Conservation (phyloP, 2,113 vertebrate genomes). For the Myanophis thanlyinensis region DNA sequence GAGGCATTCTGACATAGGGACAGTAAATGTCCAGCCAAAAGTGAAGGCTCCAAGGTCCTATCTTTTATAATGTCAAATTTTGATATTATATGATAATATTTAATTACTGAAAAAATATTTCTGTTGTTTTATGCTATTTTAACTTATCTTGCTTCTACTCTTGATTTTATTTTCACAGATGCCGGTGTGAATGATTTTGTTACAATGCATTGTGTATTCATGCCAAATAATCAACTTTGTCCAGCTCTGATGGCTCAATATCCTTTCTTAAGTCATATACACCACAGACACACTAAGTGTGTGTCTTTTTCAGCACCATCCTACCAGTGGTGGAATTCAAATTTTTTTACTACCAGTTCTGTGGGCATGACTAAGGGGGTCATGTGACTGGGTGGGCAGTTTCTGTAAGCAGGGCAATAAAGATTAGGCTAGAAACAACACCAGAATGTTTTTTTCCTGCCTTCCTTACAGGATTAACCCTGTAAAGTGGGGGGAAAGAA, state of each 20-base stretch:
- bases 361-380: too few species aligned
- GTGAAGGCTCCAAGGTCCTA: background rate
- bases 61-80: background rate
- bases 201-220: slow-evolving; percentile 96
- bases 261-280: slow-evolving; percentile 78
- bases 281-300: background rate
- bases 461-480: too few species aligned
- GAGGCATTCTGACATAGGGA: background rate
- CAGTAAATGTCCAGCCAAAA: background rate
- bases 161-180: slow-evolving; percentile 74
- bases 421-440: too few species aligned
- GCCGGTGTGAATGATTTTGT: slow-evolving; percentile 90
- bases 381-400: too few species aligned
- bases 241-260: slow-evolving; percentile 93
- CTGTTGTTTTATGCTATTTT: background rate
- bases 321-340: too few species aligned
- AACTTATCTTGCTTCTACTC: slow-evolving; percentile 43
- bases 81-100: background rate
- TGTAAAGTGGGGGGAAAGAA: too few species aligned
- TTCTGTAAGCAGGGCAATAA: too few species aligned
- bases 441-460: too few species aligned
- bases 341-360: too few species aligned
- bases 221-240: slow-evolving; percentile 91
- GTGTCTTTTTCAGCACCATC: background rate
- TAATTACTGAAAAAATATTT: background rate